These are phyloP conservation scores for Eucera pruinosa DNA, from an alignment of 2,888 invertebrate genomes.

Conservation along the genomic window DNA sequence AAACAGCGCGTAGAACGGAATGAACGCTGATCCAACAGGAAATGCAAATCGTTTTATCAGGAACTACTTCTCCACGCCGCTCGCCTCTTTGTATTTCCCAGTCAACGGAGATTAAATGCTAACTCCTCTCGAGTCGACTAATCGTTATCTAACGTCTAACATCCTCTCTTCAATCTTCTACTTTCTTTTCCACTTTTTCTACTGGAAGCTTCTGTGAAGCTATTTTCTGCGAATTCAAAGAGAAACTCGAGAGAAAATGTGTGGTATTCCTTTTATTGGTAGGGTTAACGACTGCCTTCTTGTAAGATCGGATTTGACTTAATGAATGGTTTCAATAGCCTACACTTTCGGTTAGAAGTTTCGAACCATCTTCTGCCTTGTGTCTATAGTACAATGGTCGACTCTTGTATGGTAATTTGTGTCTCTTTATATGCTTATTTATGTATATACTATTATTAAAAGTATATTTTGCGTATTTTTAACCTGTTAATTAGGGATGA, in stretches of 20 bases:
- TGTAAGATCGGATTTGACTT: no score
- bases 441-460: no score
- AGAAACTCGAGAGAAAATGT: neutral
- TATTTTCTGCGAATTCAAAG: neutral
- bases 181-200: neutral
- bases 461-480: no score
- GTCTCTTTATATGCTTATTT: no score
- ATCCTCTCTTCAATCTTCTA: neutral
- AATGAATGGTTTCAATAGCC: no score
- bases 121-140: conserved; percentile 8
- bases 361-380: no score
- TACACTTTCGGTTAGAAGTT: no score
- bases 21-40: conserved; percentile 32
- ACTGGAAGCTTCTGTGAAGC: neutral
- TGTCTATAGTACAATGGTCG: no score
- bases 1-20: conserved; percentile 62
- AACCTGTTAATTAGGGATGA: no score
- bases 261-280: no score
- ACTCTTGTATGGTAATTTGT: no score
- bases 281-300: no score
- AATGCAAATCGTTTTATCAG: conserved; percentile 72
- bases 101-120: conserved; percentile 36
- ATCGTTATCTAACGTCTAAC: conserved; percentile 20
- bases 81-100: conserved; percentile 12
- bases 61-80: conserved; percentile 11